Percentiles rank a stretch among this genome's conserved stretches.
These are phyloP conservation scores for Lineus longissimus DNA, from an alignment of 1,140 invertebrate genomes.

Conservation along the genomic window DNA sequence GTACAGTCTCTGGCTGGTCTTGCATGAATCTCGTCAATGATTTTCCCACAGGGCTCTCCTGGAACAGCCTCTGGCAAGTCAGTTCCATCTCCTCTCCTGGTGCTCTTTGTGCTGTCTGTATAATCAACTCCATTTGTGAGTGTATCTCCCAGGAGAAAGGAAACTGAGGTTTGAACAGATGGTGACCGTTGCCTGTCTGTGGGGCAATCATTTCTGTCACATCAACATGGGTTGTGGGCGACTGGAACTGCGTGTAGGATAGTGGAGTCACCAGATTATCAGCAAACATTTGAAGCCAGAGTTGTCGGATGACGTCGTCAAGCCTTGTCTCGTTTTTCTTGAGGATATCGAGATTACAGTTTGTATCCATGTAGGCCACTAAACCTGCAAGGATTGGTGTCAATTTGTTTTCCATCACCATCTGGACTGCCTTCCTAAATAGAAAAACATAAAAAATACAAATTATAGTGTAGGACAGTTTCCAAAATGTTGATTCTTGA, in stretches of 20 bases:
- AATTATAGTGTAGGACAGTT: too few relatives aligned
- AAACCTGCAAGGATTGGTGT: conserved; percentile 33
- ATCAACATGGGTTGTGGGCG: conserved; percentile 17
- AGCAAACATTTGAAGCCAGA: conserved; percentile 25
- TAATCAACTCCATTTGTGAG: conserved; percentile 23
- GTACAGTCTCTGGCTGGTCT: too few relatives aligned
- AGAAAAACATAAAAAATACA: too few relatives aligned
- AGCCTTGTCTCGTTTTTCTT: neutral
- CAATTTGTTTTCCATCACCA: conserved; percentile 32
- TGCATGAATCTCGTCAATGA: too few relatives aligned
- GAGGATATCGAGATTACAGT: conserved; percentile 33
- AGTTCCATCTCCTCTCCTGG: too few relatives aligned
- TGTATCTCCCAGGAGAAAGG: conserved; percentile 38
- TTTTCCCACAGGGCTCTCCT: too few relatives aligned
- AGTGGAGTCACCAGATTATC: conserved; percentile 12
- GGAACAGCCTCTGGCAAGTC: too few relatives aligned
- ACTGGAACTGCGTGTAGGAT: conserved; percentile 22
- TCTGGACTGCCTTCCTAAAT: too few relatives aligned
- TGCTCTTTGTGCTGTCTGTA: conserved; percentile 11
- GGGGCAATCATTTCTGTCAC: conserved; percentile 24
- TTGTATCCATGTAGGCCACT: conserved; percentile 34
- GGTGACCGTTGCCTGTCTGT: conserved; percentile 16
- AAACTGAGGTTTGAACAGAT: conserved; percentile 16
- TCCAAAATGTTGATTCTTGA: too few relatives aligned
- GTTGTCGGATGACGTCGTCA: conserved; percentile 11